Base-by-base conservation (phyloP, 2,797 vertebrate genomes). In the Molossus molossus region DNA sequence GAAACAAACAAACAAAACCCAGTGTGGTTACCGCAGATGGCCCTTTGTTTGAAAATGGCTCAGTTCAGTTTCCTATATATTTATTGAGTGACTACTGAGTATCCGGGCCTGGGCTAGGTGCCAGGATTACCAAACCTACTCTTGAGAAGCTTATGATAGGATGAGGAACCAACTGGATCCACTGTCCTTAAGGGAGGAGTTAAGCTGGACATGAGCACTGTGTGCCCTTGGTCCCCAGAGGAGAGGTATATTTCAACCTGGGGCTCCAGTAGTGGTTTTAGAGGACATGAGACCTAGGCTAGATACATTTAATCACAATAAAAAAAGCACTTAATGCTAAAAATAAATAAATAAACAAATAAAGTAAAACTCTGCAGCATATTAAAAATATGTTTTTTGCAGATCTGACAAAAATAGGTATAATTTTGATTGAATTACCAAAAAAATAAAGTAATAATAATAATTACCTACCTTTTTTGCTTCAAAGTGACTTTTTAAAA, bases 41-140 rank as follows among this genome's bases (percentile, higher is more conserved):
- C 17, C 25, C 33, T 72, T 93, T 40, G 83, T 81, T 14, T 95
- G 62, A 83, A 90, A 77, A 58, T 13, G 18, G 14, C 27, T 88
- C n/a, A 6, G 12, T 87, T 33, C 0, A 25, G 12, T 75, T 62
- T 40, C 67, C 5, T 76, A 3, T 33, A 25, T 21, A 77, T 70
- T 91, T 83, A 72, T 27, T 10, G 50, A 82, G 5, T 29, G 27
- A n/a, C 70, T 60, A 23, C 29, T 73, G 9, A 33, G 21, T 21
- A 11, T 23, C 27, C 15, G 9, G 40, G 10, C 33, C 40, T 72
- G 40, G 11, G 6, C 1, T 75, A 29, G 13, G 20, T 33, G 37
- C 6, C 6, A 27, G 0, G 20, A 57, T 29, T 29, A 65, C 5
- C 48, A 18, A 6, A 20, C 45, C 10, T 58, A 18, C 14, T 76